phyloP scores from a whole-genome alignment of 2,797 vertebrate genomes.

The Fundulus diaphanus region DNA sequence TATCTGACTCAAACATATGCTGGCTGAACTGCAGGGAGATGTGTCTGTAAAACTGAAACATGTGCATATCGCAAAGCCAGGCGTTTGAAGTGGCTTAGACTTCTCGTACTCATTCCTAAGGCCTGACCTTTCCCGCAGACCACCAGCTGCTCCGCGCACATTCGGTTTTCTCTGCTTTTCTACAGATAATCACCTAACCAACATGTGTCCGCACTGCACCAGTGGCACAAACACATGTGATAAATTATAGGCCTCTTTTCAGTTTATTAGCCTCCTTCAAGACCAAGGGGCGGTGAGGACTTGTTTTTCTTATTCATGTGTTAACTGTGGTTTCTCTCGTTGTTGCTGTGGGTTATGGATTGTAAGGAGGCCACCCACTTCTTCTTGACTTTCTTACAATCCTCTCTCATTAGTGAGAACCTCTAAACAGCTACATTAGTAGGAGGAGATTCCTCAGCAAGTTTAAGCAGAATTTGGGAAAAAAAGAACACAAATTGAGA shows the following conservation, averaged over 20 bases:
- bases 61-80: conserved; percentile 24
- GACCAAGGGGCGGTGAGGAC: conserved; percentile 1
- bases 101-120: conserved; percentile 32
- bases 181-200: conserved; percentile 61
- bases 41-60: conserved; percentile 36
- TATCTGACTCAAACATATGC: conserved; percentile 61
- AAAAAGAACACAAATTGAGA: conserved; percentile 62
- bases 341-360: conserved; percentile 23
- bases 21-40: conserved; percentile 38
- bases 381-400: conserved; percentile 53
- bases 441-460: conserved; percentile 59
- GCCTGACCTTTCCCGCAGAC: conserved; percentile 64
- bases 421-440: conserved; percentile 66
- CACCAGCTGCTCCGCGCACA: conserved; percentile 43
- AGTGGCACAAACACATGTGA: conserved; percentile 29
- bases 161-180: conserved; percentile 23
- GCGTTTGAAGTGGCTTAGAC: conserved; percentile 57
- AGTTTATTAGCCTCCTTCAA: conserved; percentile 44
- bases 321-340: conserved; percentile 42
- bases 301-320: conserved; percentile 26
- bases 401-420: conserved; percentile 66
- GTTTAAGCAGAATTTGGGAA: conserved; percentile 50
- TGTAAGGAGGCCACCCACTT: conserved; percentile 16
- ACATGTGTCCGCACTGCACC: conserved; percentile 24
- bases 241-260: conserved; percentile 59